phyloP scores from a whole-genome alignment of 2,113 vertebrate species.

The Ailuropoda melanoleuca region DNA sequence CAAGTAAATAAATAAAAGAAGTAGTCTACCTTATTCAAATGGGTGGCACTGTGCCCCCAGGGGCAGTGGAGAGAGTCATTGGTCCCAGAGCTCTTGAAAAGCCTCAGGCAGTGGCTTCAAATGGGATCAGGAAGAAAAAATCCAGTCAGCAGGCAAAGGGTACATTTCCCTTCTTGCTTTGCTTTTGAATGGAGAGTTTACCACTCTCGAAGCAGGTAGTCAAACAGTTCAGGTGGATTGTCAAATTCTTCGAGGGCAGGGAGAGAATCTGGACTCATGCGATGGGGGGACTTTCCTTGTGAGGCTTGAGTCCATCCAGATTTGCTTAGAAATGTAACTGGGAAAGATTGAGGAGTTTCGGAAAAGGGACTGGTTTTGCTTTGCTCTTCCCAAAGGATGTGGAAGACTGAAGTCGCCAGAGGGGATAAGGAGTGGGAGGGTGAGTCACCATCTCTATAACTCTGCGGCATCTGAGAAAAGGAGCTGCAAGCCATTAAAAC shows the following conservation, averaged over 20 bases:
- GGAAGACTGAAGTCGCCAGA: not conserved
- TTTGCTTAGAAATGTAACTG: slow-evolving; percentile 8
- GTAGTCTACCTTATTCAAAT: not conserved
- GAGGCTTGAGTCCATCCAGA: not conserved
- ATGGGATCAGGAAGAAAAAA: not conserved
- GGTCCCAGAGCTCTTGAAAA: not conserved
- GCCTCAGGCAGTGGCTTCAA: not conserved
- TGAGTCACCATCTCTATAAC: not conserved
- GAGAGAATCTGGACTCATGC: not conserved
- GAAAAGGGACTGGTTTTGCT: not conserved
- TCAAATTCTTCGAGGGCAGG: not conserved
- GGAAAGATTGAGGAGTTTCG: not conserved
- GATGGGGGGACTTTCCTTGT: not conserved
- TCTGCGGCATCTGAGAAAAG: not conserved
- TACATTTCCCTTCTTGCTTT: not conserved
- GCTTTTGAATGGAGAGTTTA: not conserved
- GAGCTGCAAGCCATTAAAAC: not conserved
- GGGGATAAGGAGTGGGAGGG: not conserved
- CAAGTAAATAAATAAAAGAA: not conserved
- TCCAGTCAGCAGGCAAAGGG: not conserved
- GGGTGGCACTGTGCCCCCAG: not conserved
- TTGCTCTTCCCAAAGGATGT: not conserved
- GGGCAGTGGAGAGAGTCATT: not conserved
- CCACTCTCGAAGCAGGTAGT: not conserved
- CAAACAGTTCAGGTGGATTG: not conserved